A percentile compares a stretch with the other conserved stretches of the same genome.
These are phyloP conservation scores for Trachurus trachurus DNA, from an alignment of 2,797 vertebrate species.

Conservation along the genomic window DNA sequence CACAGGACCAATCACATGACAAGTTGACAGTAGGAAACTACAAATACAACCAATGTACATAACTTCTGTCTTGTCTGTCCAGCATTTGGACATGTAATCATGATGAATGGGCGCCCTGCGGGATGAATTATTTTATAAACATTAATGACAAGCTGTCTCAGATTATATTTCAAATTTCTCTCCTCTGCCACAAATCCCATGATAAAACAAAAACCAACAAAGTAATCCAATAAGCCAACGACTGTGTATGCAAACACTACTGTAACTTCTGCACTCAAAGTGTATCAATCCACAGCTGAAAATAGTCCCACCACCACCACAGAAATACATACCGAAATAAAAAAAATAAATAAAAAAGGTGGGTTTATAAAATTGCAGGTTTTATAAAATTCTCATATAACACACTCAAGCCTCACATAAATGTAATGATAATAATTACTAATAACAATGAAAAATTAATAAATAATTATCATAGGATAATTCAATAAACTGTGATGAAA, in stretches of 20 bases:
- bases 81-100: neutral
- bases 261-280: no score
- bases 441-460: neutral
- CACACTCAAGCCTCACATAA: neutral
- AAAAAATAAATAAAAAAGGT: neutral
- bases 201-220: neutral
- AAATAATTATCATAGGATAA: neutral
- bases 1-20: neutral
- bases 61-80: neutral
- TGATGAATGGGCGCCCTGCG: neutral
- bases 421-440: neutral
- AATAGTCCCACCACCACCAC: neutral
- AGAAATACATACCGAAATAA: neutral
- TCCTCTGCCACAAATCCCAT: neutral
- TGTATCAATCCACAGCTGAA: neutral
- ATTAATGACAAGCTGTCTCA: neutral
- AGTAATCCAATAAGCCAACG: neutral
- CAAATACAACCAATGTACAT: no score
- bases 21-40: neutral
- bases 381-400: neutral
- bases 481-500: neutral
- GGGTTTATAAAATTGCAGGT: neutral
- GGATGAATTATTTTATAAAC: neutral
- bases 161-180: neutral
- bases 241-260: neutral